phyloP scores from a whole-genome alignment of 2,888 invertebrate species.

The Invenusta paracnida region DNA sequence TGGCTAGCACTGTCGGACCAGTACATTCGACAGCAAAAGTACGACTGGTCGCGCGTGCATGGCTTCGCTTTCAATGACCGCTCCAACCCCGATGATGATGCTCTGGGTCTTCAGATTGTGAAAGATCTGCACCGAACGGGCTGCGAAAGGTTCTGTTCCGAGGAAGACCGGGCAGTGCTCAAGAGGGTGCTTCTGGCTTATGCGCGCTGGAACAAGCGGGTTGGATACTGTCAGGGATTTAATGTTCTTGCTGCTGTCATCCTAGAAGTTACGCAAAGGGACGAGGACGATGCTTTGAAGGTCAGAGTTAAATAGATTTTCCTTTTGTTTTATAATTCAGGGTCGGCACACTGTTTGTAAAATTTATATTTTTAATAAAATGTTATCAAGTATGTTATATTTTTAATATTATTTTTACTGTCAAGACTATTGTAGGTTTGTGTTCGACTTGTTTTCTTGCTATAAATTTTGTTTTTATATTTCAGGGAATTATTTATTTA shows the following conservation, averaged over 20 bases:
- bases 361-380: no score
- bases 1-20: conserved; percentile 88
- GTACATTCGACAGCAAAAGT: conserved; percentile 71
- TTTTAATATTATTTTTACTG: no score
- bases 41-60: conserved; percentile 82
- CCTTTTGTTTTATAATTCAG: no score
- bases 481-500: no score
- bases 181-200: conserved; percentile 88
- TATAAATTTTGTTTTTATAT: no score
- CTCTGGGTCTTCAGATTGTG: conserved; percentile 89
- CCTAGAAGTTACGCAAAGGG: conserved; percentile 88
- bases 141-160: conserved; percentile 85
- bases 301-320: conserved; percentile 63
- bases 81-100: conserved; percentile 86
- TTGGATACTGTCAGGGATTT: conserved; percentile 96
- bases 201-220: conserved; percentile 92
- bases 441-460: no score
- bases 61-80: conserved; percentile 82
- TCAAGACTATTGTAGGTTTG: no score
- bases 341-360: no score
- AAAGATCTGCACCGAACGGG: conserved; percentile 97
- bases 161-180: conserved; percentile 85
- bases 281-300: conserved; percentile 85
- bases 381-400: no score
- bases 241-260: conserved; percentile 94